These are phyloP conservation scores for Augochlorella aurata DNA, from an alignment of 2,888 invertebrate genomes.

Conservation along the genomic window DNA sequence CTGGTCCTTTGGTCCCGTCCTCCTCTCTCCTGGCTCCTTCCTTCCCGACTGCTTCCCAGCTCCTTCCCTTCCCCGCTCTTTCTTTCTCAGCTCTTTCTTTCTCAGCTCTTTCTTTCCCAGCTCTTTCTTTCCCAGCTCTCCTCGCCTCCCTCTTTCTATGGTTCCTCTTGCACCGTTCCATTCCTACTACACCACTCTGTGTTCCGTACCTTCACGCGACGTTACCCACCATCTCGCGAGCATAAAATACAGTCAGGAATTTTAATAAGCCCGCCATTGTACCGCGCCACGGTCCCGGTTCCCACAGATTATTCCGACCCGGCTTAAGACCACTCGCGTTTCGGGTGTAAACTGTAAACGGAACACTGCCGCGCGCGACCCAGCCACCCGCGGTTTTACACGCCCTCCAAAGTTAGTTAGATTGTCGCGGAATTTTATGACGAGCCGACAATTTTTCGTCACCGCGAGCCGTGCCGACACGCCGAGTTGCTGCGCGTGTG, in stretches of 20 bases:
- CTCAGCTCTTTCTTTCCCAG: neutral
- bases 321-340: slow-evolving; percentile 67
- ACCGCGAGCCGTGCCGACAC: slow-evolving; percentile 9
- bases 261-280: slow-evolving; percentile 79
- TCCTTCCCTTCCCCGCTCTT: neutral
- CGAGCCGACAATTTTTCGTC: slow-evolving; percentile 47
- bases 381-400: slow-evolving; percentile 67
- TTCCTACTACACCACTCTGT: slow-evolving; percentile 46
- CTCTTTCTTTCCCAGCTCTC: slow-evolving; percentile 19
- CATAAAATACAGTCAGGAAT: slow-evolving; percentile 78
- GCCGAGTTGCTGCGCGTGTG: no score
- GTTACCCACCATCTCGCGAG: slow-evolving; percentile 67
- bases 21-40: neutral
- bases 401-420: slow-evolving; percentile 61
- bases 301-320: slow-evolving; percentile 73
- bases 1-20: neutral
- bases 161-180: slow-evolving; percentile 36
- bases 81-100: slow-evolving; percentile 4
- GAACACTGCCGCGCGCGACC: slow-evolving; percentile 53
- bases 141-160: neutral
- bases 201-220: slow-evolving; percentile 58
- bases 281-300: slow-evolving; percentile 68
- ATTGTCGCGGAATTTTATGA: slow-evolving; percentile 67
- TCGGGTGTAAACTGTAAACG: slow-evolving; percentile 68
- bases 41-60: neutral